phyloP scores from a whole-genome alignment of 2,888 invertebrate species.

The Lucinisca nassula region DNA sequence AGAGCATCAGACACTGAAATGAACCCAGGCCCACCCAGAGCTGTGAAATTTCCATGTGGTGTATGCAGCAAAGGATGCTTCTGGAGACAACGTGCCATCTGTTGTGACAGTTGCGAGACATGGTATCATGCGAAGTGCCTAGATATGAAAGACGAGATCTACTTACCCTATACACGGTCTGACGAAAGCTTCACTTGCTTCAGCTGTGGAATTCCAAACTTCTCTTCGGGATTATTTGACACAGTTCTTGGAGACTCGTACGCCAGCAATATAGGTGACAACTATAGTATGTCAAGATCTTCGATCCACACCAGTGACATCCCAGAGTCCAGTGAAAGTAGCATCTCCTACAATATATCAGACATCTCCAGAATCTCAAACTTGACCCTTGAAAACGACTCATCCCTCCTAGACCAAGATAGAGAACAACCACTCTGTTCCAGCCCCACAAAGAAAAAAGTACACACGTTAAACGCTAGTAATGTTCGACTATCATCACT shows the following conservation, averaged over 20 bases:
- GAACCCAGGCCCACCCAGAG: constrained; percentile 4
- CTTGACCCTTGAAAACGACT: not conserved
- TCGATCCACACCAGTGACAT: not conserved
- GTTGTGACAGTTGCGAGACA: constrained; percentile 27
- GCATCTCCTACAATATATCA: not conserved
- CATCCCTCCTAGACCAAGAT: not conserved
- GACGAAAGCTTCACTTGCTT: not conserved
- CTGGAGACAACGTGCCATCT: constrained; percentile 23
- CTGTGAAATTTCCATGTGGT: constrained; percentile 7
- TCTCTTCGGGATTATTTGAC: constrained; percentile 1
- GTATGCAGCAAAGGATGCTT: constrained; percentile 22
- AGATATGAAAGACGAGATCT: constrained; percentile 18
- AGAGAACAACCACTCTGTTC: not conserved
- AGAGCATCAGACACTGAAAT: not conserved
- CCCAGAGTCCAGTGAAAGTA: not conserved
- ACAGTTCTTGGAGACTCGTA: not conserved
- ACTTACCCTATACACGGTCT: not conserved
- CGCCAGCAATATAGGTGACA: not conserved
- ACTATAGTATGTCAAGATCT: not conserved
- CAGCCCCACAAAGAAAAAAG: not conserved
- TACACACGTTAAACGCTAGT: not conserved
- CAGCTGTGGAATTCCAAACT: constrained; percentile 5
- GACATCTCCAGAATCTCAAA: not conserved
- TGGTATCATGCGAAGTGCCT: constrained; percentile 30
- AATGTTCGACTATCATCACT: not conserved